Conservation (phyloP, 2,797 vertebrate species). For the Sciurus carolinensis region DNA sequence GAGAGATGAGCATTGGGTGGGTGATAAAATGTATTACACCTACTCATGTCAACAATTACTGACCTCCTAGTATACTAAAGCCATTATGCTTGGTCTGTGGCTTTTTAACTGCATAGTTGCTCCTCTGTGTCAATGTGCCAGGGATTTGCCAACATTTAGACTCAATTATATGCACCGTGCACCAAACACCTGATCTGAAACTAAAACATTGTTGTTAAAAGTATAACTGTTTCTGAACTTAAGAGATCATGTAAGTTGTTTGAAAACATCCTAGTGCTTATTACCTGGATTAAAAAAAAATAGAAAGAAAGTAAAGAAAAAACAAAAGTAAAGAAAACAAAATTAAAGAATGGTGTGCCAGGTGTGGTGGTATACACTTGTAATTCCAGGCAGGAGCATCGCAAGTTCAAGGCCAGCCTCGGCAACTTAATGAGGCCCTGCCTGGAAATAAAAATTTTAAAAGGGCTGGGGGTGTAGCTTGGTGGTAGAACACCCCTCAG, state of each 20-base stretch:
- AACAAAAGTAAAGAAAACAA: not conserved
- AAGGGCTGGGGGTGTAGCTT: too few species aligned
- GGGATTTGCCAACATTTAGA: not conserved
- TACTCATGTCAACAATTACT: not conserved
- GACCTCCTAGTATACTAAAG: not conserved
- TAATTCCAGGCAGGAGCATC: too few species aligned
- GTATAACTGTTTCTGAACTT: not conserved
- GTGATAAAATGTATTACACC: not conserved
- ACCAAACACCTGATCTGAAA: constrained; percentile 1
- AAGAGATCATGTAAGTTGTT: not conserved
- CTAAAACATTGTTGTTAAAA: not conserved
- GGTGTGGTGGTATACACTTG: too few species aligned
- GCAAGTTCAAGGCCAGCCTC: too few species aligned
- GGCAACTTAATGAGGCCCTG: too few species aligned
- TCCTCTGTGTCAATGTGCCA: not conserved
- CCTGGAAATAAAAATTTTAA: too few species aligned
- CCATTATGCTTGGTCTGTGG: not conserved
- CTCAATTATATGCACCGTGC: not conserved
- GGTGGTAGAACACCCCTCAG: too few species aligned
- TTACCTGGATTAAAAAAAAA: not conserved
- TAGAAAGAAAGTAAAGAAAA: not conserved
- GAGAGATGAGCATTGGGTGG: not conserved
- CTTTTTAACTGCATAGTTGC: not conserved
- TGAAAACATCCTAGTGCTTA: not conserved
- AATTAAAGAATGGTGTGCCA: not conserved